Evolutionary conservation across 2,113 vertebrate species (phyloP), one percentile per base, ranked within the genome.

Genomic region (Eolophus roseicapilla): DNA sequence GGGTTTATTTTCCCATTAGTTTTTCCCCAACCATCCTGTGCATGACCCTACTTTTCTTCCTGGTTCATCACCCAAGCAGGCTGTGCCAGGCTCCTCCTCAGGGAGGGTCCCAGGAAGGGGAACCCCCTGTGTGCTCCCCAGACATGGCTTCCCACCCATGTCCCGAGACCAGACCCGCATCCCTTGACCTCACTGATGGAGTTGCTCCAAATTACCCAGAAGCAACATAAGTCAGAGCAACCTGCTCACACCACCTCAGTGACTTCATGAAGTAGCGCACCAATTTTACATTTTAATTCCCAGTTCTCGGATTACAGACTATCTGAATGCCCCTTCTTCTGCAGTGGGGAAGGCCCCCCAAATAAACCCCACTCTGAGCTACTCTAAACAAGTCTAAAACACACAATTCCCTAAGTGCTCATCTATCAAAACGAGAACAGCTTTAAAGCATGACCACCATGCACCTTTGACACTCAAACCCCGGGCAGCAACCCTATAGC

Each of bases 321-420:
- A 33, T 4, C 15, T 18, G 10, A 82, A 57, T 0, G 1, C 23
- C 49, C 23, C n/a, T 77, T 52, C 31, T 80, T 73, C 49, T 33
- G n/a, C 0, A 43, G 60, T 18, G 2, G 3, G 3, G 43, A 25
- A 20, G 15, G 3, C 13, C n/a, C 19, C 29, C 10, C 19, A 18
- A 4, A 39, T 33, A 23, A 17, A 14, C 1, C 4, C 6, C 12
- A 18, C 46, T 16, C 27, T 3, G 31, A 67, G n/a, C 13, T 33
- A 43, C 29, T 23, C 33, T 7, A 68, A 41, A 10, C 37, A 21
- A 68, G 23, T 13, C 6, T 15, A 59, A 76, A 62, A 64, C 20
- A 19, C 29, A n/a, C 11, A 19, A 17, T 0, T 3, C 28, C 52
- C 9, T 28, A 37, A 35, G 6, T 3, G 1, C 55, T 37, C 31